phyloP scores from a whole-genome alignment of 2,888 invertebrate species.

The Eupithecia exiguata region DNA sequence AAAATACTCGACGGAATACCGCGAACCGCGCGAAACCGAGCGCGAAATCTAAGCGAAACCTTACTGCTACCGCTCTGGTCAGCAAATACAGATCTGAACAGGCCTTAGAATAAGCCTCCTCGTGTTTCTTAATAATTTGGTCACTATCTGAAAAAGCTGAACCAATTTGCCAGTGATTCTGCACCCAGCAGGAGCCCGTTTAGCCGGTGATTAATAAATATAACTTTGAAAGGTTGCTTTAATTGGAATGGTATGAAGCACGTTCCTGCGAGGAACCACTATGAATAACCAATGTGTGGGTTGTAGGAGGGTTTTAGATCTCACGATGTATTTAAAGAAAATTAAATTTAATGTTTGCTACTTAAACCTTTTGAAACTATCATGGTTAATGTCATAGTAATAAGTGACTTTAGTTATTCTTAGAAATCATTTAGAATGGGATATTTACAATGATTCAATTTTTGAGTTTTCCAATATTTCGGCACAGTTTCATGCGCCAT shows the following conservation, averaged over 20 bases:
- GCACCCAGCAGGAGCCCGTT: constrained; percentile 45
- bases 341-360: too few relatives aligned
- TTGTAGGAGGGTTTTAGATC: background rate
- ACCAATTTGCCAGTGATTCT: background rate
- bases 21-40: background rate
- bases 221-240: background rate
- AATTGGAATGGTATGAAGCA: constrained; percentile 40
- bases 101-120: background rate
- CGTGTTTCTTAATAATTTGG: background rate
- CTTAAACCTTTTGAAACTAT: too few relatives aligned
- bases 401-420: too few relatives aligned
- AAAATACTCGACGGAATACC: background rate
- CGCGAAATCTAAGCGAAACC: background rate
- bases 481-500: too few relatives aligned
- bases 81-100: background rate
- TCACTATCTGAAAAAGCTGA: background rate
- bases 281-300: constrained; percentile 55
- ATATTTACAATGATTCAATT: too few relatives aligned
- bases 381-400: too few relatives aligned
- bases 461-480: too few relatives aligned
- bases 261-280: constrained; percentile 46
- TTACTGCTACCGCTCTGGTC: background rate
- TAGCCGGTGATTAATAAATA: constrained; percentile 13
- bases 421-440: too few relatives aligned
- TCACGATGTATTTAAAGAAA: background rate